Evolutionary conservation across 2,888 invertebrate genomes (phyloP).

Genomic region (Cerceris ruficornis): DNA sequence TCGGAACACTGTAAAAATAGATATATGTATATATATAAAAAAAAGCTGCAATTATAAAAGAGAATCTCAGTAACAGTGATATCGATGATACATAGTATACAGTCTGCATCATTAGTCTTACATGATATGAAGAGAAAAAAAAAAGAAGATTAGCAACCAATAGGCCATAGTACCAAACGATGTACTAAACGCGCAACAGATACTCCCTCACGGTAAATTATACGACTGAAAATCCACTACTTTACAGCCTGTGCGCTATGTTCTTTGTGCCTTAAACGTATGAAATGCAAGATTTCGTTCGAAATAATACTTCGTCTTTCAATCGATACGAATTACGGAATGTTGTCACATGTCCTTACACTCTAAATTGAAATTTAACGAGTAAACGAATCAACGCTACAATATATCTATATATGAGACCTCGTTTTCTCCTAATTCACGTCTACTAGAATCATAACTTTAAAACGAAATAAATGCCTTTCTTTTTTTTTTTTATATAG

Average conservation of each 20-base stretch:
- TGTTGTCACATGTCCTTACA: constrained; percentile 33
- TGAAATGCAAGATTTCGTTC: constrained; percentile 11
- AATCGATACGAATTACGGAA: constrained; percentile 39
- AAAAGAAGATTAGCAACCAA: constrained; percentile 19
- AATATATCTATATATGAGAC: constrained; percentile 41
- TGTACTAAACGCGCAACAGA: constrained; percentile 10
- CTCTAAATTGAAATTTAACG: constrained; percentile 18
- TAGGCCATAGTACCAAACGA: constrained; percentile 27
- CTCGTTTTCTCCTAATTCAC: constrained; percentile 36
- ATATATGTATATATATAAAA: constrained; percentile 27
- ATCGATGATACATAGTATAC: constrained; percentile 22
- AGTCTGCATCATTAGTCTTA: constrained; percentile 43
- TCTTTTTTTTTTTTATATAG: constrained; percentile 44
- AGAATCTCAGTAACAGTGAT: constrained; percentile 36
- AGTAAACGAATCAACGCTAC: constrained; percentile 25
- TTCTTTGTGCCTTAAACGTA: constrained; percentile 15
- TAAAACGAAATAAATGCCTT: constrained; percentile 56
- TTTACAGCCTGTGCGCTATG: constrained; percentile 26
- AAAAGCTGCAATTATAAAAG: constrained; percentile 30
- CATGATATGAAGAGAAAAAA: constrained; percentile 26
- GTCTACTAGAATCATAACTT: constrained; percentile 29
- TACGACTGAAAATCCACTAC: constrained; percentile 27
- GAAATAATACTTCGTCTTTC: constrained; percentile 24
- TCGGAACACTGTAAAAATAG: constrained; percentile 16
- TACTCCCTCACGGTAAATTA: constrained; percentile 15